Percentiles rank a stretch among this genome's conserved stretches.
Evolutionary conservation across 2,888 invertebrate species (phyloP).

Genomic region (Galerucella pusilla): DNA sequence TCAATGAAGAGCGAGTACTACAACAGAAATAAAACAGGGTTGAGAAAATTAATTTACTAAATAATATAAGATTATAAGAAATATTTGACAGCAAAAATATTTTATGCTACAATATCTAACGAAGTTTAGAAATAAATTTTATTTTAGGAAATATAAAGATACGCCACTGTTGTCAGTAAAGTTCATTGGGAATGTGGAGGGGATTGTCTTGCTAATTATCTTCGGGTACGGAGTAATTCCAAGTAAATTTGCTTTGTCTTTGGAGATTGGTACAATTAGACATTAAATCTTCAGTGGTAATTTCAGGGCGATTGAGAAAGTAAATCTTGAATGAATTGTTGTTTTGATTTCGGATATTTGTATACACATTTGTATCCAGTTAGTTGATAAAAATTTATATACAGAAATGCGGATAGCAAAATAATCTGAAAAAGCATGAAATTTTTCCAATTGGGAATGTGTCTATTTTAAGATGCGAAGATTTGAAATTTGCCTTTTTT

Average conservation of each 20-base stretch:
- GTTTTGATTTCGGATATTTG: neutral
- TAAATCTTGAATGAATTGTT: neutral
- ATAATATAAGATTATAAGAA: no score
- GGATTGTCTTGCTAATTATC: slow-evolving; percentile 12
- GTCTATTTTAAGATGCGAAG: no score
- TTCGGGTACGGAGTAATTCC: slow-evolving; percentile 16
- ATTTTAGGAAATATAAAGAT: neutral
- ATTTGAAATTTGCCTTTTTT: no score
- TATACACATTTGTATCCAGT: neutral
- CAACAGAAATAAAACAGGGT: no score
- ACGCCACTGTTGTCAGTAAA: neutral
- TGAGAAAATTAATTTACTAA: no score
- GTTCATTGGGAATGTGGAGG: slow-evolving; percentile 7
- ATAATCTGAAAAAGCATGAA: no score
- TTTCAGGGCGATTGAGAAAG: neutral
- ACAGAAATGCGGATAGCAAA: no score
- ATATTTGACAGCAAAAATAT: no score
- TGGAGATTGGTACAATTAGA: slow-evolving; percentile 26
- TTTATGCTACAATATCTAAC: no score
- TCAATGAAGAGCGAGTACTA: no score
- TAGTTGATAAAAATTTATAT: neutral
- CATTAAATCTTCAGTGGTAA: slow-evolving; percentile 13
- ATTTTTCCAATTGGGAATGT: no score
- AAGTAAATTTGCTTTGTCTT: slow-evolving; percentile 27
- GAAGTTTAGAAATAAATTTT: neutral